Evolutionary conservation across 2,888 invertebrate genomes (phyloP).

Genomic region (Ochropacha duplaris): DNA sequence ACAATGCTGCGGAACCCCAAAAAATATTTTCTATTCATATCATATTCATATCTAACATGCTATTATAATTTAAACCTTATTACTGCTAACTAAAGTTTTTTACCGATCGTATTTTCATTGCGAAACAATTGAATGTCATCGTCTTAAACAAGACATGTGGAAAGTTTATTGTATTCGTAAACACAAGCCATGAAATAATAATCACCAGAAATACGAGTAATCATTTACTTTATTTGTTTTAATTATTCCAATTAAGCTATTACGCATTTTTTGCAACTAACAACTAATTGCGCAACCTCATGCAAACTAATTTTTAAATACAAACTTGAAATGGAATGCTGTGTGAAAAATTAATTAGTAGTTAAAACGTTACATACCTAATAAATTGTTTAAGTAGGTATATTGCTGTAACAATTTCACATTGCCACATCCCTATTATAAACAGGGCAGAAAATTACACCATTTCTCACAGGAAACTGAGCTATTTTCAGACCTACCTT

Average conservation of each 20-base stretch:
- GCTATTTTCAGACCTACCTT: slow-evolving; percentile 45
- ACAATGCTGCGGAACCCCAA: background rate
- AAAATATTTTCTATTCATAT: background rate
- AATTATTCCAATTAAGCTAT: background rate
- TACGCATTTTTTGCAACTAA: background rate
- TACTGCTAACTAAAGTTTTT: background rate
- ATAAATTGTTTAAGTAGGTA: background rate
- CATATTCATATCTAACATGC: no score
- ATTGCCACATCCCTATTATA: background rate
- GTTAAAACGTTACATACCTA: background rate
- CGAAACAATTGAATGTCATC: background rate
- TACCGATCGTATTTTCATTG: background rate
- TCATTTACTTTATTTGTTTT: background rate
- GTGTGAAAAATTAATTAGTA: no score
- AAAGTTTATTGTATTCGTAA: background rate
- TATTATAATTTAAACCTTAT: background rate
- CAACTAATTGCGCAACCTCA: background rate
- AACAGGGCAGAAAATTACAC: slow-evolving; percentile 3
- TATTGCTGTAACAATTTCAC: background rate
- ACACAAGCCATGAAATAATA: background rate
- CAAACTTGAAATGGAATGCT: background rate
- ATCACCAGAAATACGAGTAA: background rate
- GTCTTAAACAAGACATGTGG: background rate
- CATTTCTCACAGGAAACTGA: slow-evolving; percentile 47
- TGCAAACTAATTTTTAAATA: background rate